Base-by-base conservation (phyloP, 2,888 invertebrate genomes). In the Torymus aiolomorphi region DNA sequence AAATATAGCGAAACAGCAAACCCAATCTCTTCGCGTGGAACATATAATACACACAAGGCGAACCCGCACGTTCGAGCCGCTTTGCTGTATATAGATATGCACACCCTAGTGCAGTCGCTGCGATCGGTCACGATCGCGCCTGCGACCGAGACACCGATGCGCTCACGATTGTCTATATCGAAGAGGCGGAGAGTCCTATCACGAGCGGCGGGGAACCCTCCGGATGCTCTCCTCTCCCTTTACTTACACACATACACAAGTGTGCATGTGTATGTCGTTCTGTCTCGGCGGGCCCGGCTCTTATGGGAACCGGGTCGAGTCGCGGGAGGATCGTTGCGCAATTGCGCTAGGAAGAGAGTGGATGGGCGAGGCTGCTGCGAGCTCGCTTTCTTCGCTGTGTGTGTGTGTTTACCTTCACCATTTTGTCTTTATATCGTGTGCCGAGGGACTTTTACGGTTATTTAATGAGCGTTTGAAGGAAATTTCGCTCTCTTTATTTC, bases 291-390 rank as follows among this genome's bases (percentile, higher is more conserved):
- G 67, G 51, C 13, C 54, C 14, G 49, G 24, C 18, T 71, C 76
- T 80, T 76, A 80, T 76, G 80, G 73, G 80, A 80, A 80, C 69
- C 72, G 76, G 76, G 72, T 80, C 76, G 76, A 73, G 13, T 69
- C 57, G 51, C 66, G 52, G 56, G 14, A 63, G 56, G 20, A 63
- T 62, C 51, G 73, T 76, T 76, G 73, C 76, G 65, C 76, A 80
- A 80, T 72, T 69, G 72, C 62, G 24, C n/a, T 18, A 70, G 72
- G n/a, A 13, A 31, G 54, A 67, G 61, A 16, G 42, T 11, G n/a
- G 67, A 67, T 76, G 61, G 72, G 72, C 71, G 72, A 80, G 76
- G 72, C 76, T 2, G n/a, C 42, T 12, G 13, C 20, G 31, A 61
- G 5, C 61, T 16, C n/a, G n/a, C 56, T 52, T 63, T 24, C 8